phyloP scores from a whole-genome alignment of 2,113 vertebrate species.

The Psittacus erithacus region DNA sequence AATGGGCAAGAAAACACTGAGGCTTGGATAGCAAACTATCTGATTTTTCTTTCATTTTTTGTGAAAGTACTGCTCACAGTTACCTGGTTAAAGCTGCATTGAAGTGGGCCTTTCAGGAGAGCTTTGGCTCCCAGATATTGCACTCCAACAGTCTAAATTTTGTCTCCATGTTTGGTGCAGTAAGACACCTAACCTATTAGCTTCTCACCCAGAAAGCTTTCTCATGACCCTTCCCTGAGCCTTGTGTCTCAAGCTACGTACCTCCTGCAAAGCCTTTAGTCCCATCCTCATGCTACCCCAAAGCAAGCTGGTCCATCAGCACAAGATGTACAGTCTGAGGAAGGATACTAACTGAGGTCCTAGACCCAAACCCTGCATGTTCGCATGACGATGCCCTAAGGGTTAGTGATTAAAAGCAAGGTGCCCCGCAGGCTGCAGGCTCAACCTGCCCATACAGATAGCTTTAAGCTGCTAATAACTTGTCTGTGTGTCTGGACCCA shows the following conservation, averaged over 20 bases:
- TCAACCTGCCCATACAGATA: neutral
- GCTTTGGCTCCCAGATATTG: neutral
- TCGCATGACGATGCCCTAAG: neutral
- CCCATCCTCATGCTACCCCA: neutral
- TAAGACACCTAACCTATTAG: neutral
- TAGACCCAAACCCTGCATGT: neutral
- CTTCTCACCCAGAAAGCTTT: neutral
- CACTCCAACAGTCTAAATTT: neutral
- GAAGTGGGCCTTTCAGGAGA: neutral
- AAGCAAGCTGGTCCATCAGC: neutral
- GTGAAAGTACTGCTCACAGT: neutral
- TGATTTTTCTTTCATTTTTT: neutral
- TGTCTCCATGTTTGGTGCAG: neutral
- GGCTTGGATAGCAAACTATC: constrained; percentile 24
- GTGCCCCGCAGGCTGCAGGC: neutral
- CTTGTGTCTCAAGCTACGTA: neutral
- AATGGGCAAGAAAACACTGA: constrained; percentile 42
- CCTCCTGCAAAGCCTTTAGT: neutral
- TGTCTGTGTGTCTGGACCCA: neutral
- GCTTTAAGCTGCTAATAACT: neutral
- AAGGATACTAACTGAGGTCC: neutral
- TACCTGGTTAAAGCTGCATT: neutral
- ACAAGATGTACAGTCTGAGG: neutral
- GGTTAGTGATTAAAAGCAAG: neutral
- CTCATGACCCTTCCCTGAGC: neutral